These are phyloP conservation scores for Corythoichthys intestinalis DNA, from an alignment of 2,113 vertebrate species.

Conservation along the genomic window DNA sequence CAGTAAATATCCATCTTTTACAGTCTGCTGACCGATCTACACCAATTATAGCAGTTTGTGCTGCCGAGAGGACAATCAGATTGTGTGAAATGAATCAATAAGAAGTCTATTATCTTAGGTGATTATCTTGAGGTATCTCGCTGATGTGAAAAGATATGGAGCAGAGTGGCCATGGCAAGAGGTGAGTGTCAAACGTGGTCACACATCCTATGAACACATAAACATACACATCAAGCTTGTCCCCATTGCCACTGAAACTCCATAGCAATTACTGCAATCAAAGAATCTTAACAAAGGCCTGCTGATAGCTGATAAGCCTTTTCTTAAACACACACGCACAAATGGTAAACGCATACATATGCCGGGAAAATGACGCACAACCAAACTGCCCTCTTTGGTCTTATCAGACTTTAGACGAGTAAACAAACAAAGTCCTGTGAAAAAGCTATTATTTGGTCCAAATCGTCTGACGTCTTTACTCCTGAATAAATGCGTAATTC, in stretches of 20 bases:
- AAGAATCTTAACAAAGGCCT: slow-evolving; percentile 52
- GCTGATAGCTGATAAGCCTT: slow-evolving; percentile 30
- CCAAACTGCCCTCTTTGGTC: slow-evolving; percentile 12
- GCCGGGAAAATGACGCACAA: not conserved
- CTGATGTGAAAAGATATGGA: slow-evolving; percentile 34
- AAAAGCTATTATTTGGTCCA: slow-evolving; percentile 41
- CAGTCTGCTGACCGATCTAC: slow-evolving; percentile 53
- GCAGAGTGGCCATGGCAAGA: slow-evolving; percentile 5
- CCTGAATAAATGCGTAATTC: slow-evolving; percentile 23
- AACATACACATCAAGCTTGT: slow-evolving; percentile 18
- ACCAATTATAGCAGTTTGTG: slow-evolving; percentile 55
- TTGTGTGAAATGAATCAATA: slow-evolving; percentile 66
- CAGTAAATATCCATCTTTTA: slow-evolving; percentile 57
- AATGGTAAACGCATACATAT: slow-evolving; percentile 13
- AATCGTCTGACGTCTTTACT: slow-evolving; percentile 18
- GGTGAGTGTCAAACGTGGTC: slow-evolving; percentile 12
- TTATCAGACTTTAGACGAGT: slow-evolving; percentile 38
- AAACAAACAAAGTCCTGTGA: slow-evolving; percentile 41
- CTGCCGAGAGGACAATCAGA: slow-evolving; percentile 54
- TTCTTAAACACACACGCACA: not conserved
- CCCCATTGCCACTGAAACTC: slow-evolving; percentile 41
- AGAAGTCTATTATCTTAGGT: slow-evolving; percentile 63
- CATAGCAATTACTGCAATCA: slow-evolving; percentile 58
- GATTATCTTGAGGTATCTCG: slow-evolving; percentile 50
- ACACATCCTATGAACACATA: not conserved